Percentiles rank a stretch among this genome's conserved stretches.
phyloP scores from a whole-genome alignment of 2,888 invertebrate genomes.

The Trachelus iudaicus region DNA sequence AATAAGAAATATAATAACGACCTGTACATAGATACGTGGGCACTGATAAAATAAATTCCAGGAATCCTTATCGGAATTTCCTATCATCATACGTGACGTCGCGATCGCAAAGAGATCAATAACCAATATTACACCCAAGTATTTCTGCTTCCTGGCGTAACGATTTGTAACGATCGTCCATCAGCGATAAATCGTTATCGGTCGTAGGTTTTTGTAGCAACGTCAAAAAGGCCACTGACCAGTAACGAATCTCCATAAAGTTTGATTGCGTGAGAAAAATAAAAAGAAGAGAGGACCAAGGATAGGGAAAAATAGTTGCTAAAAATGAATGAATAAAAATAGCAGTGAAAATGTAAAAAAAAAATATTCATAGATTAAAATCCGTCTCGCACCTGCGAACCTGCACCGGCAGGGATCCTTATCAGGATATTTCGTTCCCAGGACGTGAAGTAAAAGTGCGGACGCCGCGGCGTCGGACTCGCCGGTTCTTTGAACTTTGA shows the following conservation, averaged over 20 bases:
- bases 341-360: background rate
- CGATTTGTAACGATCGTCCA: background rate
- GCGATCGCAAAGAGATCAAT: background rate
- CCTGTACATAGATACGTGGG: background rate
- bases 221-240: background rate
- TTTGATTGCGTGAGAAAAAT: background rate
- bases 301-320: background rate
- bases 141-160: background rate
- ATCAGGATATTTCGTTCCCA: background rate
- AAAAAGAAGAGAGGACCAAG: no score
- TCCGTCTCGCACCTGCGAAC: background rate
- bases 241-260: background rate
- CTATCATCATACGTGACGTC: background rate
- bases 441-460: background rate
- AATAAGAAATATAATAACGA: background rate
- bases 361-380: background rate
- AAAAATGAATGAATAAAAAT: background rate
- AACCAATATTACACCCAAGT: background rate
- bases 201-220: background rate
- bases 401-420: background rate
- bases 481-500: conserved; percentile 4
- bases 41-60: background rate
- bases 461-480: background rate
- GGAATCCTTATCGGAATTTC: background rate
- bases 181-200: background rate